phyloP scores from a whole-genome alignment of 2,797 vertebrate species.

The Gambelia wislizenii region DNA sequence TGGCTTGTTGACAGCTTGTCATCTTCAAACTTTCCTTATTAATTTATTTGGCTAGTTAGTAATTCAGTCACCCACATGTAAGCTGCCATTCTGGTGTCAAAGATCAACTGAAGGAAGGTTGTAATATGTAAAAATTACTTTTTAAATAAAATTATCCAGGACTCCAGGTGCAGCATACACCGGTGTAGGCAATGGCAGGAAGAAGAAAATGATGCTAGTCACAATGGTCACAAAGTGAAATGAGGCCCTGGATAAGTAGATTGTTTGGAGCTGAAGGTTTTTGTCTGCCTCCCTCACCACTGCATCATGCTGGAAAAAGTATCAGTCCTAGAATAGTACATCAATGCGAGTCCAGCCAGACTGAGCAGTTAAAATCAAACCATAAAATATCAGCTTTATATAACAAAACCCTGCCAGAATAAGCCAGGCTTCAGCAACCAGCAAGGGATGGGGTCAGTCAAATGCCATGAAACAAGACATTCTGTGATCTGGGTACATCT shows the following conservation, averaged over 20 bases:
- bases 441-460: background rate
- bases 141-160: background rate
- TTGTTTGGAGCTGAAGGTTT: too few relatives aligned
- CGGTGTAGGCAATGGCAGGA: too few relatives aligned
- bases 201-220: too few relatives aligned
- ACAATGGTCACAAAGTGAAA: too few relatives aligned
- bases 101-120: background rate
- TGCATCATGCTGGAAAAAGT: too few relatives aligned
- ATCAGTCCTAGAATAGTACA: too few relatives aligned
- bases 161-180: too few relatives aligned
- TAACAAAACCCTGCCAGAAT: background rate
- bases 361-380: background rate
- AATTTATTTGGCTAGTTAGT: too few relatives aligned
- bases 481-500: background rate
- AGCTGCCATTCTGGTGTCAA: background rate
- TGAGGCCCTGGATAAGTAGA: too few relatives aligned
- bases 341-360: background rate
- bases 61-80: background rate
- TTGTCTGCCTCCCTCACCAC: too few relatives aligned
- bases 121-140: background rate
- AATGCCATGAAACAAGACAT: background rate
- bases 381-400: background rate
- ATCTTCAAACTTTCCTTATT: too few relatives aligned
- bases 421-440: background rate
- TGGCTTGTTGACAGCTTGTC: too few relatives aligned